phyloP scores from a whole-genome alignment of 2,888 invertebrate genomes.

The Eutolmus rufibarbis region DNA sequence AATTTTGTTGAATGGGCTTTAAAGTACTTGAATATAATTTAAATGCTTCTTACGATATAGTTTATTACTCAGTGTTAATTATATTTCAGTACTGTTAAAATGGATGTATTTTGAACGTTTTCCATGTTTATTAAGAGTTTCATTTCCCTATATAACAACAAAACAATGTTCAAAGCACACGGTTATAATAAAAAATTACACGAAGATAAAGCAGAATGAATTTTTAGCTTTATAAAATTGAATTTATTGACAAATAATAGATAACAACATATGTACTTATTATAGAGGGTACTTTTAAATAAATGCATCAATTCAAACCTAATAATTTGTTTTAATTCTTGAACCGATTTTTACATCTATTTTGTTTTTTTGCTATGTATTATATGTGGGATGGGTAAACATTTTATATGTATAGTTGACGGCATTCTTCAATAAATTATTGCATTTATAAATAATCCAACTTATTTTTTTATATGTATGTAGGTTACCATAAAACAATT shows the following conservation, averaged over 20 bases:
- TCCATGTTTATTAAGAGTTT: not conserved
- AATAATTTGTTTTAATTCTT: not conserved
- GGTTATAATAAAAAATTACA: not conserved
- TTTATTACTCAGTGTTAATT: slow-evolving; percentile 14
- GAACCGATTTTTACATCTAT: not conserved
- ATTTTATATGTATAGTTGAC: not conserved
- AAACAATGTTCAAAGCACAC: slow-evolving; percentile 11
- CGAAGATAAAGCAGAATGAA: not conserved
- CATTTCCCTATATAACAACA: not conserved
- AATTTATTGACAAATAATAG: slow-evolving; percentile 30
- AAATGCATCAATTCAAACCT: slow-evolving; percentile 19
- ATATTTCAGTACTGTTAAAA: slow-evolving; percentile 13
- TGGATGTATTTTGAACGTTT: slow-evolving; percentile 5
- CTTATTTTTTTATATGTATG: no score
- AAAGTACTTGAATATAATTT: slow-evolving; percentile 9
- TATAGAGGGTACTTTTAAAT: slow-evolving; percentile 6
- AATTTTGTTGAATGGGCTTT: slow-evolving; percentile 5
- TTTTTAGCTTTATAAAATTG: slow-evolving; percentile 29
- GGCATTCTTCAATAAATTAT: not conserved
- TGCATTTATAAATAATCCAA: no score
- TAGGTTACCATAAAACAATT: no score
- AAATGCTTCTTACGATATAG: slow-evolving; percentile 21
- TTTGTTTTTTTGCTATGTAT: not conserved
- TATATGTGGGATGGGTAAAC: no score
- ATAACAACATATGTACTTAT: slow-evolving; percentile 17